Base-by-base conservation (phyloP, 2,113 vertebrate genomes). In the Chaetodon trifascialis region DNA sequence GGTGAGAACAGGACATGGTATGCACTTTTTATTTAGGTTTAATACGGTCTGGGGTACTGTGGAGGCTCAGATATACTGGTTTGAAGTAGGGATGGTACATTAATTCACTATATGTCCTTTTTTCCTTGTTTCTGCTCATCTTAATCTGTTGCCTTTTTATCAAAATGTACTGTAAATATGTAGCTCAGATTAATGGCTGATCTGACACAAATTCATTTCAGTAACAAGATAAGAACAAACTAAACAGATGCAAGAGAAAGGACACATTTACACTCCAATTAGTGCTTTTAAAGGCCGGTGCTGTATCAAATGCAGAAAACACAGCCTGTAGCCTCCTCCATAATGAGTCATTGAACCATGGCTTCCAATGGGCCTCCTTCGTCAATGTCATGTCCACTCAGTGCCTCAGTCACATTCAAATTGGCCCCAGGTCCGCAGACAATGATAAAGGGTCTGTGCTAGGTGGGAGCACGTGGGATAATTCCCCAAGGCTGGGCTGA, bases 271-370 rank as follows among this genome's bases (percentile, higher is more conserved):
- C 87, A 91, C 84, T 66, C 78, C 86, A 93, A 93, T 94, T 93
- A 93, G 90, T 84, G 73, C 67, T 83, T 85, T 88, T 84, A 89
- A 86, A 87, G 82, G 84, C 81, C 68, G 42, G 64, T 67, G 82
- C 83, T 88, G 90, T 75, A 91, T 90, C 84, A 92, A 89, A 87
- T 69, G 82, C 86, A 74, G 79, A 83, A 92, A 93, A 86, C 89
- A 79, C 70, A 69, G 84, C 89, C 80, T 73, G 88, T 78, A 82
- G 73, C 65, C 36, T 88, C 75, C 65, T 73, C 76, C 79, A 55
- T 93, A 93, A 94, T 93, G 90, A 94, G 87, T 89, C 87, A 88
- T 88, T 93, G 89, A 93, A 84, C 90, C 86, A 85, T 78, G 70
- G 90, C 73, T 90, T 84, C 76, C 83, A 89, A 86, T 89, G 87